These are phyloP conservation scores for Parapsyche elsis DNA, from an alignment of 1,140 invertebrate species.

Conservation along the genomic window DNA sequence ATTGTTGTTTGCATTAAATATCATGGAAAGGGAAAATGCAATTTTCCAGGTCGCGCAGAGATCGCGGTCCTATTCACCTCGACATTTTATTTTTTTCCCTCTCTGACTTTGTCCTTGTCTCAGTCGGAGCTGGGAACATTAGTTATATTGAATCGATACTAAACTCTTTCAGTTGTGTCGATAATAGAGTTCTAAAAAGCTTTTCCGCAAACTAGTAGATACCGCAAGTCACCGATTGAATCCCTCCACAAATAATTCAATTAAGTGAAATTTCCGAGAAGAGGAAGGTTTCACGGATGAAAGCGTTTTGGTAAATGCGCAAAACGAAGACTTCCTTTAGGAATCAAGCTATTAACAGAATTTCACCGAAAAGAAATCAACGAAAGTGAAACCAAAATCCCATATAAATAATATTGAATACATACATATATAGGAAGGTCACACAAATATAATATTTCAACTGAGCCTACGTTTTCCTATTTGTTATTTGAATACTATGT, in stretches of 20 bases:
- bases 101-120: neutral
- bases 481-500: no score
- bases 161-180: slow-evolving; percentile 9
- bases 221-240: slow-evolving; percentile 4
- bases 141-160: slow-evolving; percentile 1
- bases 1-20: slow-evolving; percentile 35
- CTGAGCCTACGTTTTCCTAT: no score
- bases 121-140: neutral
- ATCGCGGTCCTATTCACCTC: neutral
- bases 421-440: neutral
- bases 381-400: neutral
- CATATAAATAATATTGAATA: neutral
- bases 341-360: neutral
- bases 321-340: neutral
- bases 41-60: slow-evolving; percentile 23
- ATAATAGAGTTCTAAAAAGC: neutral
- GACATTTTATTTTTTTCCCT: neutral
- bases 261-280: slow-evolving; percentile 19
- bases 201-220: neutral
- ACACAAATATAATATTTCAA: neutral
- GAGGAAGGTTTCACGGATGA: neutral
- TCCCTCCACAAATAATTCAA: slow-evolving; percentile 27
- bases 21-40: slow-evolving; percentile 31
- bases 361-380: neutral
- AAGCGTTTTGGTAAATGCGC: neutral